A percentile compares a stretch with the other conserved stretches of the same genome.
These are phyloP conservation scores for Merodon equestris DNA, from an alignment of 2,888 invertebrate species.

Conservation along the genomic window DNA sequence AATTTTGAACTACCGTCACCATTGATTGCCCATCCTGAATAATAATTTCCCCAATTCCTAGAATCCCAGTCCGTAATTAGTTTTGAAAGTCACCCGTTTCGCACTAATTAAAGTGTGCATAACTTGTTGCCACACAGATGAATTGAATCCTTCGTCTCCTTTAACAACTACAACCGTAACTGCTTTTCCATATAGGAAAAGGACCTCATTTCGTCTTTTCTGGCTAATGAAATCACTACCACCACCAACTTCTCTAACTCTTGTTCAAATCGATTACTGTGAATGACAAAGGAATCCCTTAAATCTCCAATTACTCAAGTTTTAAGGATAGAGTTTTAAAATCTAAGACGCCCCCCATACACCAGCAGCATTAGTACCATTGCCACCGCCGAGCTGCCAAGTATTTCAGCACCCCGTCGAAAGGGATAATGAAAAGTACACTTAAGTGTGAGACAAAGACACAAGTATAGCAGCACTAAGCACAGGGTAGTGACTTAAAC, in stretches of 20 bases:
- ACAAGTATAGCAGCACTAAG: constrained; percentile 6
- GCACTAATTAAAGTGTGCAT: constrained; percentile 60
- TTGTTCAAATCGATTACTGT: constrained; percentile 69
- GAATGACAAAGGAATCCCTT: constrained; percentile 71
- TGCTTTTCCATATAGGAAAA: no score
- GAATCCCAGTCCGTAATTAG: constrained; percentile 31
- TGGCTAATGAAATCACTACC: constrained; percentile 66
- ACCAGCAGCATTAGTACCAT: not conserved
- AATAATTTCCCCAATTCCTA: not conserved
- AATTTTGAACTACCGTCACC: no score
- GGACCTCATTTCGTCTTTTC: constrained; percentile 45
- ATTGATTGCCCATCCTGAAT: not conserved
- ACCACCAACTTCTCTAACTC: constrained; percentile 49
- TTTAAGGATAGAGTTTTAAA: constrained; percentile 69
- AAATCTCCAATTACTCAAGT: constrained; percentile 71
- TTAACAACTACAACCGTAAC: not conserved
- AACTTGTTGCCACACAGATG: constrained; percentile 61
- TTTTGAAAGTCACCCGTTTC: constrained; percentile 51
- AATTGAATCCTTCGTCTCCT: constrained; percentile 11
- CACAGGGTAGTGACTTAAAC: constrained; percentile 49
- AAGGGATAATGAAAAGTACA: constrained; percentile 62
- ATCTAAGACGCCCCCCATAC: constrained; percentile 37
- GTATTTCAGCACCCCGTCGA: constrained; percentile 18
- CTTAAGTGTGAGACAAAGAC: constrained; percentile 43
- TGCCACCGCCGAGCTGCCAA: no score